Base-by-base conservation (phyloP, 1,140 invertebrate species). In the Drosophila sechellia region DNA sequence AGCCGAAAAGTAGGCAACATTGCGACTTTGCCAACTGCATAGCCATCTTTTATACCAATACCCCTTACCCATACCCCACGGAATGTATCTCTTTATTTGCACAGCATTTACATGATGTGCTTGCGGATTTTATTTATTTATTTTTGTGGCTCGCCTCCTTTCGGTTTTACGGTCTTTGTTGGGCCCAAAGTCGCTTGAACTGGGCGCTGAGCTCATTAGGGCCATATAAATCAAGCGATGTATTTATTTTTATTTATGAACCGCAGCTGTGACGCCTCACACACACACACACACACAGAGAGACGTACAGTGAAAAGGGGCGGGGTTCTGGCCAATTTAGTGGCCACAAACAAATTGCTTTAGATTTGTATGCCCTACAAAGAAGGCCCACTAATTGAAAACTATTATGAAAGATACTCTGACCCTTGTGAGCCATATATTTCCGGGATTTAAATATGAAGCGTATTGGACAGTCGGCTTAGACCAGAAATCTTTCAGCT, bases 221-320 rank as follows among this genome's bases (percentile, higher is more conserved):
- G 75, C 49, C 56, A 74, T 71, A 79, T 77, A 83, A 87, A 87
- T 87, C 79, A 83, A 79, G 75, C 61, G 65, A 78, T 86, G 70
- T 79, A 78, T 81, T 87, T 83, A 69, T 85, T 85, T 86, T 78
- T 78, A 87, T 87, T 87, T 86, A 73, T 76, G 77, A 79, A 74
- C 63, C 83, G 76, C 79, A 87, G 83, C 83, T 89, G 84, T 65
- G 79, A 59, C 75, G 65, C 49, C 83, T 75, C 69, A 53, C 81
- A 85, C 78, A 75, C 42, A 73, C 27, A 27, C 27, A 31, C 27
- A 31, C 8, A 8, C 22, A 3, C 0, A 49, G 1, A 5, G 11
- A n/a, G n/a, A n/a, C n/a, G n/a, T n/a, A n/a, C n/a, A n/a, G n/a
- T 5, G 3, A 49, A 15, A 22, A 66, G n/a, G 17, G 17, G 50